Evolutionary conservation across 2,113 vertebrate genomes (phyloP), one percentile per base, ranked within the genome.

Genomic region (Colistium nudipinnis): DNA sequence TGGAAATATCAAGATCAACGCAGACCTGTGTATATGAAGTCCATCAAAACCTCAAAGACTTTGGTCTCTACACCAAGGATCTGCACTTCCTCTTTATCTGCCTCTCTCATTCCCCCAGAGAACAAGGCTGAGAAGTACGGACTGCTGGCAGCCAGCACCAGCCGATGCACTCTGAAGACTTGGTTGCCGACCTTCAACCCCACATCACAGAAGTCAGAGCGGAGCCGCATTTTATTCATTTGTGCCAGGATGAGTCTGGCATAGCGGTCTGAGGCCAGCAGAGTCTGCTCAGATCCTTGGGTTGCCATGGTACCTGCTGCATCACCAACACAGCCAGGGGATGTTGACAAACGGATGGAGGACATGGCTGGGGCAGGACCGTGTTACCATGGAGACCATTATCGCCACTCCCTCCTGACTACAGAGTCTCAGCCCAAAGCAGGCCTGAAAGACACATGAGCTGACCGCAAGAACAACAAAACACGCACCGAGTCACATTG

Each of bases 121-220:
- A 99, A 97, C 41, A 99, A 92, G 51, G 96, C 97, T 1, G 95
- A 90, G 87, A 99, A 98, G 77, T 99, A 99, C 0, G 95, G 97
- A 70, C 97, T 98, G 86, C 97, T 96, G 43, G 97, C 96, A 41
- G 97, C 97, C 52, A 99, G 92, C 62, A 98, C 95, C 78, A 99
- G 86, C 16, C 95, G 93, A 71, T 99, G 97, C 53, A 95, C 96
- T 60, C 85, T 85, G 84, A 98, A 98, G 47, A 90, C 90, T 39
- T 87, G 90, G n/a, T 87, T 85, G 1, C 95, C 97, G 6, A 98
- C 95, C 68, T 93, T 94, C 39, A 99, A 89, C 33, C 93, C 91
- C 48, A 99, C 96, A 13, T 98, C 97, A 57, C 97, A 98, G 90
- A 99, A 96, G 76, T 95, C 93, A 3, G 92, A 82, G 17, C 90